These are phyloP conservation scores for Potamilus streckersoni DNA, from an alignment of 1,140 invertebrate species.

Conservation along the genomic window DNA sequence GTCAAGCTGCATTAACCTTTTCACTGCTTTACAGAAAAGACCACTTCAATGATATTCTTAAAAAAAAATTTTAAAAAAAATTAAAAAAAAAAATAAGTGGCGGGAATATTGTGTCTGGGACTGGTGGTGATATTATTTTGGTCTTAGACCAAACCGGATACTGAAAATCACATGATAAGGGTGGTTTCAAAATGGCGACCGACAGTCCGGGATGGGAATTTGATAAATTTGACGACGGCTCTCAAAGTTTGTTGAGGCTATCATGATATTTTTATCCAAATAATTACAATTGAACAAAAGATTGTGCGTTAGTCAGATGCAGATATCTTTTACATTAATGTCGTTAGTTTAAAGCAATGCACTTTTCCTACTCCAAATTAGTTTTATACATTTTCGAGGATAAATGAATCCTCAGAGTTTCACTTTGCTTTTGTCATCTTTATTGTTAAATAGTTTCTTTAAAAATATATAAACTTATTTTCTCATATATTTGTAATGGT, in stretches of 20 bases:
- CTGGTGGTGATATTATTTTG: too few relatives aligned
- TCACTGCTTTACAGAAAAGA: too few relatives aligned
- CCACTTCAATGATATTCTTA: too few relatives aligned
- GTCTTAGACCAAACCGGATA: too few relatives aligned
- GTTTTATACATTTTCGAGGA: not conserved
- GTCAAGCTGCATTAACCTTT: too few relatives aligned
- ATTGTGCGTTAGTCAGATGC: not conserved
- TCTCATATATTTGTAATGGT: too few relatives aligned
- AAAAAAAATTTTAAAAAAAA: too few relatives aligned
- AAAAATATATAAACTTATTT: too few relatives aligned
- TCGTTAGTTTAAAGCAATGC: not conserved
- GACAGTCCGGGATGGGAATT: slow-evolving; percentile 63
- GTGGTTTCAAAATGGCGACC: slow-evolving; percentile 43
- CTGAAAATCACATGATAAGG: slow-evolving; percentile 1
- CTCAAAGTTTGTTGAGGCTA: slow-evolving; percentile 56
- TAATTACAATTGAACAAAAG: too few relatives aligned
- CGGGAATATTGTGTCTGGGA: too few relatives aligned
- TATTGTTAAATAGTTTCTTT: not conserved
- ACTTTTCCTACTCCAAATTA: not conserved
- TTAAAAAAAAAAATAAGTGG: too few relatives aligned
- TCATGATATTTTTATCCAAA: too few relatives aligned
- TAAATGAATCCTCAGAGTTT: not conserved
- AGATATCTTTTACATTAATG: not conserved
- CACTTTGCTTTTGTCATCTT: not conserved
- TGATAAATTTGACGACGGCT: slow-evolving; percentile 67